Conservation (phyloP, 2,797 vertebrate genomes). For the Cossypha dichroa region DNA sequence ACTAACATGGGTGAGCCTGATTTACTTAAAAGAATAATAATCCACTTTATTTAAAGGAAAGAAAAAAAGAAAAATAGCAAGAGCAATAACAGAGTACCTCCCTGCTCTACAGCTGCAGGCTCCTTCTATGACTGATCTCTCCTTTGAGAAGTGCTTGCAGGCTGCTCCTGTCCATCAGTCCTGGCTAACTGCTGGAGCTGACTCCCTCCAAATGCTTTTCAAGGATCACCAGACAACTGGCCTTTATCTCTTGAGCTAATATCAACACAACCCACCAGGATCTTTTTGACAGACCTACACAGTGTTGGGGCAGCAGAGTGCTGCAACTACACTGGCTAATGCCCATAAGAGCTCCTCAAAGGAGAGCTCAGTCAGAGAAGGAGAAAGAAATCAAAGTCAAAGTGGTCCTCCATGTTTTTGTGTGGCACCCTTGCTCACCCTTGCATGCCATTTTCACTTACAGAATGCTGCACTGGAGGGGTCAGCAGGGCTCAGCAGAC, state of each 20-base stretch:
- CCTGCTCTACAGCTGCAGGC: background rate
- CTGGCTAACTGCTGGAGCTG: background rate
- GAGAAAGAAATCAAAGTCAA: background rate
- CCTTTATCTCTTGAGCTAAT: background rate
- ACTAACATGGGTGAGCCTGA: background rate
- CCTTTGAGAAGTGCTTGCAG: background rate
- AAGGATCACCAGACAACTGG: background rate
- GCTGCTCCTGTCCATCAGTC: background rate
- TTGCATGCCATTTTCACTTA: background rate
- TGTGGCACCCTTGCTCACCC: background rate
- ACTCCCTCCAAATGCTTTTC: background rate
- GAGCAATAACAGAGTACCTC: conserved; percentile 11
- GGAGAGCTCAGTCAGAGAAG: background rate
- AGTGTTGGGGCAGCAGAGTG: background rate
- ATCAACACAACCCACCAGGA: background rate
- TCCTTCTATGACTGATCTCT: background rate
- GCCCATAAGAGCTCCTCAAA: background rate
- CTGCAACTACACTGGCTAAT: background rate
- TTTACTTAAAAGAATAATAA: conserved; percentile 1
- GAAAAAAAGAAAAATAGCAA: background rate
- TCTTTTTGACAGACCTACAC: background rate
- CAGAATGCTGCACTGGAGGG: background rate
- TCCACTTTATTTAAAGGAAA: background rate
- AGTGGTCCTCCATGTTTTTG: fast-evolving
- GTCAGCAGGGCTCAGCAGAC: background rate